Base-by-base conservation (phyloP, 2,888 invertebrate species). In the Synergus umbraculus region DNA sequence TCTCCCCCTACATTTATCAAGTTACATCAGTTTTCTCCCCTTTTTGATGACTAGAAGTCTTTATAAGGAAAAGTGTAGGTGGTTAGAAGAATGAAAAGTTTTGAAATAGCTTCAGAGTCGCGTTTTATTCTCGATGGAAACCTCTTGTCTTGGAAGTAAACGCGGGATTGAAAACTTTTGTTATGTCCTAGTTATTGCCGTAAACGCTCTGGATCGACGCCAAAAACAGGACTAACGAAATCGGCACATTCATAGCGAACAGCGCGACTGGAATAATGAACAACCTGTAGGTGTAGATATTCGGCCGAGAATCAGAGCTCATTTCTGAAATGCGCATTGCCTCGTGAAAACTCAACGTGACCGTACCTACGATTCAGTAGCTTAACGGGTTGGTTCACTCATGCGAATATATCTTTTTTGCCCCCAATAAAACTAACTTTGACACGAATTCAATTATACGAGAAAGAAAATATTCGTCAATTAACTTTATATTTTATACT, bases 221-320 rank as follows among this genome's bases (percentile, higher is more conserved):
- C 90, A 90, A 86, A 76, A 83, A 82, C 80, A 76, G 77, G 81
- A 81, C 84, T 89, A 89, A 90, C 88, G 86, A 89, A 90, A 90
- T 90, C 86, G 88, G 87, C 87, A 85, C 87, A 86, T 89, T 90
- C 87, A 86, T 88, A 78, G 80, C 83, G 85, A 87, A 86, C 87
- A 87, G 86, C 86, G 80, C 79, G 83, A 81, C 76, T 81, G 83
- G 85, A 86, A 88, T 87, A 89, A 89, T 88, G 89, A 89, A 88
- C 90, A 89, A 90, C 90, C 90, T 90, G 90, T 90, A 88, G 89
- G 73, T 80, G 90, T 90, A 88, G 89, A 77, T 80, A 76, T 65
- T 79, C 46, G 49, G 66, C 43, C 60, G 37, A 60, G 63, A 64
- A 65, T 79, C 73, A 67, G 67, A 73, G 73, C 73, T 73, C 73